Base-by-base conservation (phyloP, 2,888 invertebrate species). In the Sminthurides aquaticus region DNA sequence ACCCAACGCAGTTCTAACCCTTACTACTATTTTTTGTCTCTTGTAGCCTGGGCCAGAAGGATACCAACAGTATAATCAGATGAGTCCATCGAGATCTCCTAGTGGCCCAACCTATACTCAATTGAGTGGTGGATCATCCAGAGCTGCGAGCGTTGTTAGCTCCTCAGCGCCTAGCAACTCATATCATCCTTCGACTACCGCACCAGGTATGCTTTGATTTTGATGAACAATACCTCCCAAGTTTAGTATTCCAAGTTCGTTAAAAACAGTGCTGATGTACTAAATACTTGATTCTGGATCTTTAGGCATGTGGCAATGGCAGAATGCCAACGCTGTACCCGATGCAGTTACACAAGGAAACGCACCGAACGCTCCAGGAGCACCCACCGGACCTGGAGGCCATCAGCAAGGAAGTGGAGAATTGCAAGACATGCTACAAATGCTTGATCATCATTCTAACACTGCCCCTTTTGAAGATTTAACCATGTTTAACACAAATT, bases 391-490 rank as follows among this genome's bases (percentile, higher is more conserved):
- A 54, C 81, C 80, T 29, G 84, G 85, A 64, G 84, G 84, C 52
- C 85, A 87, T 77, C 29, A 78, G 76, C 73, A 69, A 69, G 73
- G 65, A 52, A 59, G 78, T 24, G 75, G 74, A 24, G 92, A 92
- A 81, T 84, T 93, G 64, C 89, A 91, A 20, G 93, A 94, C 77
- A 92, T 94, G 92, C 82, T 94, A 76, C 92, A 93, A 80, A 92
- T 94, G 86, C 81, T 94, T 64, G 82, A 81, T 66, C 70, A 70
- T 65, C 90, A 90, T 78, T 86, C 87, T 75, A 89, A 87, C 60
- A 84, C 89, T 65, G 76, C 78, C 18, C 87, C 90, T 28, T 93
- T 93, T 78, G 92, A 92, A 78, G 93, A 93, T 79, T 83, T 93
- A 76, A 89, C 89, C 77, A 93, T 93, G 91, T 93, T 93, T 79